Conservation (phyloP, 2,797 vertebrate species). For the Epinephelus awoara region DNA sequence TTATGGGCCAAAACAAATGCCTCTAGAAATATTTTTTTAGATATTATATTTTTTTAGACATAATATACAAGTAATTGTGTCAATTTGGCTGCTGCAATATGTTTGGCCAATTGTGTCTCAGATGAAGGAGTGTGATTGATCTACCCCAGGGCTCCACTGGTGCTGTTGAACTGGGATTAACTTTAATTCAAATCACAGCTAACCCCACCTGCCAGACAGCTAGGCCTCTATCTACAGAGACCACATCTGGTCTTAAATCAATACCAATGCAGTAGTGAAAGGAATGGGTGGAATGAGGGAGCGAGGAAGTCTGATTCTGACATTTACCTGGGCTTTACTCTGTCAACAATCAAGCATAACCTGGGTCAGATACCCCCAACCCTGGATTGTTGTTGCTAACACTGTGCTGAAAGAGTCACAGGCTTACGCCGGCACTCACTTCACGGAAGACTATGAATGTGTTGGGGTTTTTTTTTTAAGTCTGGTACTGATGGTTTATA, state of each 20-base stretch:
- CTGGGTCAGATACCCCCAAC: slow-evolving; percentile 31
- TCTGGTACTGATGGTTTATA: not conserved
- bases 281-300: slow-evolving; percentile 24
- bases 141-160: slow-evolving; percentile 47
- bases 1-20: slow-evolving; percentile 18
- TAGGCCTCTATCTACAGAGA: slow-evolving; percentile 52
- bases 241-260: slow-evolving; percentile 69
- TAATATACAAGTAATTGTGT: not conserved
- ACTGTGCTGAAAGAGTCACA: slow-evolving; percentile 10
- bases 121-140: slow-evolving; percentile 48
- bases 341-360: slow-evolving; percentile 60
- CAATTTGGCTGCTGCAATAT: slow-evolving; percentile 26
- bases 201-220: slow-evolving; percentile 51
- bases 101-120: slow-evolving; percentile 35
- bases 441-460: not conserved
- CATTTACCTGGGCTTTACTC: slow-evolving; percentile 64
- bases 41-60: not conserved
- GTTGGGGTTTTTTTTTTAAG: not conserved
- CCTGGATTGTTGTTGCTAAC: slow-evolving; percentile 18
- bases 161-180: slow-evolving; percentile 60
- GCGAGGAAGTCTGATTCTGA: slow-evolving; percentile 55
- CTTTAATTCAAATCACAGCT: slow-evolving; percentile 73
- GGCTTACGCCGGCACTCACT: not conserved
- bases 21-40: slow-evolving; percentile 5
- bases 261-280: slow-evolving; percentile 57